Conservation (phyloP, 2,888 invertebrate species). For the Drosophila flavopinicola region DNA sequence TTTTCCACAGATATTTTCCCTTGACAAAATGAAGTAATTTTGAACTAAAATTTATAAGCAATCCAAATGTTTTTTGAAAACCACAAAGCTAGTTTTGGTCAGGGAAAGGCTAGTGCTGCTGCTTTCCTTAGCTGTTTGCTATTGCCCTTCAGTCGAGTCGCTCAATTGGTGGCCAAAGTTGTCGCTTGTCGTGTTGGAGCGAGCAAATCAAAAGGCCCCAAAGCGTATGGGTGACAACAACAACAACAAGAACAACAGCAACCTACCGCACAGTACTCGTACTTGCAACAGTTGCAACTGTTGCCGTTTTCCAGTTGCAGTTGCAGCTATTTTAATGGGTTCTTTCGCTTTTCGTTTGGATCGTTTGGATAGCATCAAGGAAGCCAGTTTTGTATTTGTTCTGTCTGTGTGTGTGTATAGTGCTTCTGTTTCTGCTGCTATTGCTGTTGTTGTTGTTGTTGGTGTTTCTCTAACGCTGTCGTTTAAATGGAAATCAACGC, state of each 20-base stretch:
- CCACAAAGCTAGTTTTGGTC: not conserved
- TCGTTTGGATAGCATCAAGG: slow-evolving; percentile 74
- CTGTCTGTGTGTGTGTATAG: slow-evolving; percentile 8
- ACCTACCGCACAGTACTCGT: slow-evolving; percentile 60
- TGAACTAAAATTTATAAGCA: not conserved
- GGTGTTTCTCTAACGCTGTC: slow-evolving; percentile 73
- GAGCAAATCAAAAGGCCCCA: slow-evolving; percentile 60
- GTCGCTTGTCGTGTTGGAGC: slow-evolving; percentile 65
- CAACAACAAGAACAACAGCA: slow-evolving; percentile 21
- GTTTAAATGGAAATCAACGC: slow-evolving; percentile 80
- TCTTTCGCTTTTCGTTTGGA: slow-evolving; percentile 74
- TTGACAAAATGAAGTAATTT: too few species aligned
- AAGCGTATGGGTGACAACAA: slow-evolving; percentile 57
- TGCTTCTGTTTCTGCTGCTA: slow-evolving; percentile 22
- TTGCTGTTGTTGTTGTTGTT: slow-evolving; percentile 32
- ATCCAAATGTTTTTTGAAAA: not conserved
- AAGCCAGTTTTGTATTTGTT: slow-evolving; percentile 57
- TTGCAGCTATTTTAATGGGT: slow-evolving; percentile 76
- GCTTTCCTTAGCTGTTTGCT: not conserved
- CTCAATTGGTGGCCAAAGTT: slow-evolving; percentile 65
- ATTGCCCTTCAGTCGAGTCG: slow-evolving; percentile 1
- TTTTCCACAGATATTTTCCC: too few species aligned
- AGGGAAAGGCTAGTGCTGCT: not conserved
- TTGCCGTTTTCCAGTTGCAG: slow-evolving; percentile 38
- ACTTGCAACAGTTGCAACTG: slow-evolving; percentile 38